phyloP scores from a whole-genome alignment of 2,888 invertebrate species.

The Exephanes ischioxanthus region DNA sequence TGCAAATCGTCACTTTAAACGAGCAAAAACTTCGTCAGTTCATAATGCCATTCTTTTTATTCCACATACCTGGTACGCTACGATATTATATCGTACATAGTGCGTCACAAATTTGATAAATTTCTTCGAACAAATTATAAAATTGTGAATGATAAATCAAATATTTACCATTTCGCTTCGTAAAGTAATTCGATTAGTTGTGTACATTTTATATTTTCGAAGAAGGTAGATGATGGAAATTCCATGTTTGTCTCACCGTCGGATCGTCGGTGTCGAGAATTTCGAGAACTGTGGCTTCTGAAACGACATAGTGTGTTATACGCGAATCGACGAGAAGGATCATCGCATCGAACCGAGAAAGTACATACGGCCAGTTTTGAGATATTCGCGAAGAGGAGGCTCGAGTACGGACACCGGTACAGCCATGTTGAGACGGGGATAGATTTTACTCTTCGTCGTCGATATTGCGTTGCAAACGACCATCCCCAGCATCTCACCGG shows the following conservation, averaged over 20 bases:
- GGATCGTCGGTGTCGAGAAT: conserved; percentile 85
- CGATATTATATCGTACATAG: neutral
- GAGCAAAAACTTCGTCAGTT: neutral
- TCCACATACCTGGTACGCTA: neutral
- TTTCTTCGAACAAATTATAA: conserved; percentile 5
- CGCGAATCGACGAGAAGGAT: neutral
- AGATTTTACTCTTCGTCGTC: conserved; percentile 85
- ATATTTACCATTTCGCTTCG: neutral
- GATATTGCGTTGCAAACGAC: conserved; percentile 88
- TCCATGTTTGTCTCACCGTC: conserved; percentile 86
- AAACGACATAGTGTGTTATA: conserved; percentile 73
- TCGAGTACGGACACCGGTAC: conserved; percentile 86
- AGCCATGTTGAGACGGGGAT: conserved; percentile 88
- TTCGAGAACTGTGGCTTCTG: conserved; percentile 85
- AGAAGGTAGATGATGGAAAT: conserved; percentile 80
- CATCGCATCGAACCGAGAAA: neutral
- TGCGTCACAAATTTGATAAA: neutral
- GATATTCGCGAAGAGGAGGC: conserved; percentile 84
- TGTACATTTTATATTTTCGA: conserved; percentile 75
- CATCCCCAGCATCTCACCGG: conserved; percentile 86
- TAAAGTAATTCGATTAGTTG: neutral
- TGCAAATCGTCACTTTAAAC: neutral
- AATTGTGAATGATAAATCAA: neutral
- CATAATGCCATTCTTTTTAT: neutral
- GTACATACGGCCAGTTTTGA: conserved; percentile 85